A percentile compares a stretch with the other conserved stretches of the same genome.
phyloP scores from a whole-genome alignment of 2,888 invertebrate genomes.

The Drosophila paranaensis region DNA sequence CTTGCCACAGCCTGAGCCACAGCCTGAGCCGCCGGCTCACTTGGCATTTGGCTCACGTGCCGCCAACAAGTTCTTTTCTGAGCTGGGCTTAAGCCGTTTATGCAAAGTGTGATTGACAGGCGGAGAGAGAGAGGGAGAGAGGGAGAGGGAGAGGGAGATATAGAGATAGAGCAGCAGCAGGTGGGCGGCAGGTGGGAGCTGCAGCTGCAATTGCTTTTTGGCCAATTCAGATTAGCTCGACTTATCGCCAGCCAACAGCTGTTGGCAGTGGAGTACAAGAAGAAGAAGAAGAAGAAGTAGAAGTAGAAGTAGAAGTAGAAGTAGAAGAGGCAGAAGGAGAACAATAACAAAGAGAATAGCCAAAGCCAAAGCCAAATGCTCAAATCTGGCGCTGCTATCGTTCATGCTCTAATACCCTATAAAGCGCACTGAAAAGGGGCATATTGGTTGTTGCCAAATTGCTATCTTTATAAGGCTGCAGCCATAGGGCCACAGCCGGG shows the following conservation, averaged over 20 bases:
- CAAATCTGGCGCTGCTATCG: too few species aligned
- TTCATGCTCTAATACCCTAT: neutral
- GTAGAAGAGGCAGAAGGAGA: neutral
- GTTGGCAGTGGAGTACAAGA: neutral
- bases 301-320: too few species aligned
- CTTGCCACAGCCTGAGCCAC: slow-evolving; percentile 1
- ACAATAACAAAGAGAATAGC: too few species aligned
- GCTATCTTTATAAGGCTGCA: neutral
- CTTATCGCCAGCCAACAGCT: neutral
- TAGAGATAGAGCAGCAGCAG: neutral
- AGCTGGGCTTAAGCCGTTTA: neutral
- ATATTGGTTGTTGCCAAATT: neutral
- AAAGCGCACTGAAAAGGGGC: neutral
- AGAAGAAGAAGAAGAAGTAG: neutral
- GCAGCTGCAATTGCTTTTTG: neutral
- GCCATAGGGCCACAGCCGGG: too few species aligned
- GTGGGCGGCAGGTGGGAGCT: neutral
- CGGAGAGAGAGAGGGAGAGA: neutral
- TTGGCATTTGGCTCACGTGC: slow-evolving; percentile 60
- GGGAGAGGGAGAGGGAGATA: neutral
- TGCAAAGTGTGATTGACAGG: neutral
- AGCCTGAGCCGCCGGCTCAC: slow-evolving; percentile 4
- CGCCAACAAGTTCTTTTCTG: slow-evolving; percentile 35
- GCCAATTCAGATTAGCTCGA: neutral
- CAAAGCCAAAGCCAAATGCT: too few species aligned